phyloP scores from a whole-genome alignment of 2,888 invertebrate species.

The Cecidostiba fungosa region DNA sequence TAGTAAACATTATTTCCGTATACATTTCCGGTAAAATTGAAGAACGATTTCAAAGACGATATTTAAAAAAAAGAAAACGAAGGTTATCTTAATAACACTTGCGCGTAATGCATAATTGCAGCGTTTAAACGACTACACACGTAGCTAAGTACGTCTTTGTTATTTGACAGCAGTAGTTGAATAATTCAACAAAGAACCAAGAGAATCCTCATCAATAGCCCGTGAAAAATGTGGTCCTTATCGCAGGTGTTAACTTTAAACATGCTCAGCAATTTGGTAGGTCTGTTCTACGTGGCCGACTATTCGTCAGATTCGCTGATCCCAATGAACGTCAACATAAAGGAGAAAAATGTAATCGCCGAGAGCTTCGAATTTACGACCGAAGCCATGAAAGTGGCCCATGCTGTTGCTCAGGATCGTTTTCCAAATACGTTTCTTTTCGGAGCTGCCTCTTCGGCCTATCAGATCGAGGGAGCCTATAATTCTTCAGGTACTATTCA shows the following conservation, averaged over 20 bases:
- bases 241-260: conserved; percentile 8
- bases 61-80: background rate
- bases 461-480: conserved; percentile 83
- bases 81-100: conserved; percentile 13
- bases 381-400: conserved; percentile 47
- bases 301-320: conserved; percentile 35
- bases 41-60: background rate
- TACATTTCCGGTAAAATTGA: background rate
- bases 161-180: background rate
- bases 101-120: background rate
- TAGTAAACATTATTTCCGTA: background rate
- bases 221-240: conserved; percentile 45
- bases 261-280: conserved; percentile 29
- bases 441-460: conserved; percentile 84
- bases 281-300: conserved; percentile 19
- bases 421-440: conserved; percentile 84
- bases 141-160: background rate
- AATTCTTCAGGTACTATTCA: conserved; percentile 36
- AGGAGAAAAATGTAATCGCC: conserved; percentile 15
- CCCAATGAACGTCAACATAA: conserved; percentile 21
- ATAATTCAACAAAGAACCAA: background rate
- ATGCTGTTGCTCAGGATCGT: conserved; percentile 79
- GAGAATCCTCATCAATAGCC: background rate
- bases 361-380: conserved; percentile 54
- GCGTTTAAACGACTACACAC: background rate